Percentiles rank a stretch among this genome's conserved stretches.
Evolutionary conservation across 2,888 invertebrate genomes (phyloP).

Genomic region (Dasysyrphus tricinctus): DNA sequence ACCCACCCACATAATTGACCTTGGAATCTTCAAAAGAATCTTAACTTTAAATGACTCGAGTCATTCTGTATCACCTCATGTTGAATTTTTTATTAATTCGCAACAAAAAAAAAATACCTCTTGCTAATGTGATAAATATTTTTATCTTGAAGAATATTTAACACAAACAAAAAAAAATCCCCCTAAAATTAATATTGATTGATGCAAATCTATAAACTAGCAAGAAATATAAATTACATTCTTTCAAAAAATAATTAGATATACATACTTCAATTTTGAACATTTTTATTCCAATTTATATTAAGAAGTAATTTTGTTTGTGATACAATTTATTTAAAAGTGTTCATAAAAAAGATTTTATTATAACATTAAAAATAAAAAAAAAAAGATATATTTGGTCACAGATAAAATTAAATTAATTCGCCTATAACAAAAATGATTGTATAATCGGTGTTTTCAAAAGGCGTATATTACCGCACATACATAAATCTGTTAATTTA

Average conservation of each 20-base stretch:
- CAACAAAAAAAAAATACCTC: background rate
- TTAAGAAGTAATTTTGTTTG: too few relatives aligned
- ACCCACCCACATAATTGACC: constrained; percentile 24
- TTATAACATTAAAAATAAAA: background rate
- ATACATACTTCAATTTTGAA: too few relatives aligned
- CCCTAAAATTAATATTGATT: constrained; percentile 41
- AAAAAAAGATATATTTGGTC: background rate
- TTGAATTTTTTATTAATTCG: constrained; percentile 18
- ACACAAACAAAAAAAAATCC: background rate
- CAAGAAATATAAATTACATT: constrained; percentile 2
- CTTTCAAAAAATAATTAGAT: background rate
- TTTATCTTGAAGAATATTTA: background rate
- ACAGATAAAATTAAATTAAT: background rate
- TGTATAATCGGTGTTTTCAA: constrained; percentile 23
- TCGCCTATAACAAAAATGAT: background rate
- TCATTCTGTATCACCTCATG: constrained; percentile 6
- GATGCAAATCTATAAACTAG: constrained; percentile 37
- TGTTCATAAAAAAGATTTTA: constrained; percentile 16
- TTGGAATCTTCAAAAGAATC: constrained; percentile 32
- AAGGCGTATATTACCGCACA: background rate
- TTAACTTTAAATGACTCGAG: constrained; percentile 2
- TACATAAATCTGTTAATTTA: constrained; percentile 4
- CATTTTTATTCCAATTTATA: too few relatives aligned
- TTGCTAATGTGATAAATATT: constrained; percentile 11
- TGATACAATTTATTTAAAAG: background rate